Base-by-base conservation (phyloP, 92 coral and sea anemone species). In the Chrysogorgia sp. region DNA sequence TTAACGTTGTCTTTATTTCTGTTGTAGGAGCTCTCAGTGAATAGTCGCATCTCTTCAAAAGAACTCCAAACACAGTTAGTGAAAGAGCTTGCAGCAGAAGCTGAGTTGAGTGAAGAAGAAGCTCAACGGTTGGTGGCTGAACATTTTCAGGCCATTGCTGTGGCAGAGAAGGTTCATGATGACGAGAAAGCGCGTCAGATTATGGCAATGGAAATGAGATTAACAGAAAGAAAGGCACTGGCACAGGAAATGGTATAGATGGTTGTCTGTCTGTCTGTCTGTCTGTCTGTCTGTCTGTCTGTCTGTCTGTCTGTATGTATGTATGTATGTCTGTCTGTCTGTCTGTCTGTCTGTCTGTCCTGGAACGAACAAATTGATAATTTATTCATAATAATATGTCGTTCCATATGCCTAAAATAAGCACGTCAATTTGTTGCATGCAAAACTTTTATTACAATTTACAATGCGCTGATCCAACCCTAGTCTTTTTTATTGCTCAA, bases 201-300 rank as follows among this genome's bases (percentile, higher is more conserved):
- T 6, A 89, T 96, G 87, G 96, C 97, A 22, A 85, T 96, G 40
- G 99, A 92, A 58, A 96, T 89, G 92, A 92, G 97, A 58, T 87
- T 92, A 23, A 92, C 92, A 2, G 97, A 96, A 66, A 84, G 99
- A 40, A 79, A 89, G 28, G 99, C 97, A 1, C 24, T 96, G 67
- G 99, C 90, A 0, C 80, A 82, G 25, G 87, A 88, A 69, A 92
- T 92, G 83, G 99, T 65, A 58, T 21, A n/a, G n/a, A n/a, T n/a
- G n/a, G 28, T 3, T 20, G 26, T 37, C 24, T 14, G 65, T n/a
- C 40, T 31, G 47, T 8, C 30, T 0, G 43, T 37, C 43, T n/a
- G n/a, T n/a, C n/a, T n/a, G n/a, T n/a, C n/a, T n/a, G n/a, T n/a
- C n/a, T n/a, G n/a, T n/a, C n/a, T n/a, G n/a, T n/a, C n/a, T n/a